phyloP scores from a whole-genome alignment of 1,140 invertebrate species.

The Stenopsyche tienmushanensis region DNA sequence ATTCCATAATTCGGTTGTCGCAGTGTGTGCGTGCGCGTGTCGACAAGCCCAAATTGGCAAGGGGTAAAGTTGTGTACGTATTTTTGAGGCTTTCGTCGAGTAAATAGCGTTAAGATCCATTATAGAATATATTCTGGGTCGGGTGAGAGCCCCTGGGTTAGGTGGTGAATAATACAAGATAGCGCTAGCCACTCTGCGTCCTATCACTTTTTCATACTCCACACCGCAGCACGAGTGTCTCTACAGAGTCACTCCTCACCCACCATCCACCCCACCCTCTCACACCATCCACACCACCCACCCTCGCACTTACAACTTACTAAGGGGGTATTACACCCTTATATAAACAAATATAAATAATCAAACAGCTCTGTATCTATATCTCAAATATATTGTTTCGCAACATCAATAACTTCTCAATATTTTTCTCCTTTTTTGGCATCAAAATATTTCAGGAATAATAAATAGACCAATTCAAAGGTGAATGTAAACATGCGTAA shows the following conservation, averaged over 20 bases:
- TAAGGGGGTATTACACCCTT: conserved; percentile 2
- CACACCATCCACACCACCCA: not conserved
- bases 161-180: conserved; percentile 27
- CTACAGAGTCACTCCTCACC: not conserved
- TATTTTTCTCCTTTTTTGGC: too few relatives aligned
- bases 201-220: conserved; percentile 27
- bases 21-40: too few relatives aligned
- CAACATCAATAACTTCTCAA: too few relatives aligned
- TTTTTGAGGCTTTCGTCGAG: too few relatives aligned
- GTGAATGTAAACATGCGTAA: too few relatives aligned
- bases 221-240: conserved; percentile 5
- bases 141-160: conserved; percentile 9
- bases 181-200: conserved; percentile 27
- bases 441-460: too few relatives aligned
- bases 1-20: too few relatives aligned
- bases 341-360: not conserved
- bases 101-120: not conserved
- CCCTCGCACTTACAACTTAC: not conserved
- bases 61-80: too few relatives aligned
- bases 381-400: too few relatives aligned
- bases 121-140: not conserved
- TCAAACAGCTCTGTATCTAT: too few relatives aligned
- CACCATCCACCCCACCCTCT: not conserved
- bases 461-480: too few relatives aligned
- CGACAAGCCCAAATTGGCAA: too few relatives aligned